phyloP scores from a whole-genome alignment of 2,888 invertebrate genomes.

The Ecdyonurus torrentis region DNA sequence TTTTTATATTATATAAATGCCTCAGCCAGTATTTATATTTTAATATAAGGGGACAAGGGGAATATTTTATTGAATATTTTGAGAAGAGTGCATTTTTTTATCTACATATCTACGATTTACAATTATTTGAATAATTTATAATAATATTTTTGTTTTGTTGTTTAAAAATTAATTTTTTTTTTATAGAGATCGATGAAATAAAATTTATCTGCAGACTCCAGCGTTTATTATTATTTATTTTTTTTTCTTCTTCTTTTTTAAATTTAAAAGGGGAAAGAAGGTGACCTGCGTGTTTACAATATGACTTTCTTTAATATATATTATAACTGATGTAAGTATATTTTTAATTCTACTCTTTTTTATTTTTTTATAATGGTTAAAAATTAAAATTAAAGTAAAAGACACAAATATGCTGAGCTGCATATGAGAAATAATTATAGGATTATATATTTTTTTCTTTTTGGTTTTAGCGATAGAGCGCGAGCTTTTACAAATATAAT shows the following conservation, averaged over 20 bases:
- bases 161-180: not conserved
- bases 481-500: not conserved
- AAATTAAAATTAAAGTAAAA: too few relatives aligned
- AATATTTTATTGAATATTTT: not conserved
- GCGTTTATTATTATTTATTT: too few relatives aligned
- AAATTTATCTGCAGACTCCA: not conserved
- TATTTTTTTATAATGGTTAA: too few relatives aligned
- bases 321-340: too few relatives aligned
- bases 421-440: not conserved
- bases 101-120: not conserved
- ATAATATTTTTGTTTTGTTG: not conserved
- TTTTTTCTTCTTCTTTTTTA: too few relatives aligned
- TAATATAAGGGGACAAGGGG: not conserved
- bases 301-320: too few relatives aligned
- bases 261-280: too few relatives aligned
- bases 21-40: constrained; percentile 1
- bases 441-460: not conserved
- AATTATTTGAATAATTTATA: too few relatives aligned
- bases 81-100: not conserved
- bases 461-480: not conserved
- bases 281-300: too few relatives aligned
- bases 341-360: too few relatives aligned
- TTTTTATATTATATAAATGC: not conserved
- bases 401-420: not conserved
- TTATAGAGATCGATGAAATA: not conserved